Base-by-base conservation (phyloP, 1,140 invertebrate genomes). In the Bombyx mandarina region DNA sequence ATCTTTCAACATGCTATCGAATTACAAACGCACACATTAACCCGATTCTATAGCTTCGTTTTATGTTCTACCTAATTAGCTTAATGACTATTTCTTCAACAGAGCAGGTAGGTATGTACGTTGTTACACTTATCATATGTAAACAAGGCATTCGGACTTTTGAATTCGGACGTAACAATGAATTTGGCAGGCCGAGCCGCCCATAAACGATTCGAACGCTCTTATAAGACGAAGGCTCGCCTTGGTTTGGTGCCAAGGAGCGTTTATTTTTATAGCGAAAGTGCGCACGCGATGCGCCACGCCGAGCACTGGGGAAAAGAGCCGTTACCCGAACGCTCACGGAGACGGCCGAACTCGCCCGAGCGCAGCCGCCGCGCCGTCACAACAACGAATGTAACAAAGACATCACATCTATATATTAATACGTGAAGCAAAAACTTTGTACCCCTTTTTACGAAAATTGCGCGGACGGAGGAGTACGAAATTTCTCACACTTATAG, bases 241-340 rank as follows among this genome's bases (percentile, higher is more conserved):
- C 75, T 83, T 83, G 80, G 75, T 79, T 67, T 71, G 73, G 67
- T 83, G 80, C 80, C 80, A 83, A 82, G 79, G 78, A 83, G 71
- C 73, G 67, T 81, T 80, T 83, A 83, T 83, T 82, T 83, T 77
- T 79, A 76, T 80, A 79, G 76, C 77, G 75, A 81, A 80, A 80
- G 80, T 71, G 63, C 69, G 76, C 68, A 71, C 72, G 60, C 56
- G 72, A 77, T 70, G 76, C 70, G 75, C 77, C 71, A 65, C 56
- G 49, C 56, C 6, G 7, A 5, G 55, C 49, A 35, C 67, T 35
- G 64, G 71, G 72, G 68, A 69, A 72, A 79, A 77, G 75, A 78
- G 65, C 74, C 77, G 76, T 79, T 82, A 79, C 61, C 72, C 80
- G 80, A 83, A 52, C 69, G 56, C 9, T 54, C 53, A 22, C 80